Base-by-base conservation (phyloP, 2,888 invertebrate species). In the Glyphotaelius pellucidus region DNA sequence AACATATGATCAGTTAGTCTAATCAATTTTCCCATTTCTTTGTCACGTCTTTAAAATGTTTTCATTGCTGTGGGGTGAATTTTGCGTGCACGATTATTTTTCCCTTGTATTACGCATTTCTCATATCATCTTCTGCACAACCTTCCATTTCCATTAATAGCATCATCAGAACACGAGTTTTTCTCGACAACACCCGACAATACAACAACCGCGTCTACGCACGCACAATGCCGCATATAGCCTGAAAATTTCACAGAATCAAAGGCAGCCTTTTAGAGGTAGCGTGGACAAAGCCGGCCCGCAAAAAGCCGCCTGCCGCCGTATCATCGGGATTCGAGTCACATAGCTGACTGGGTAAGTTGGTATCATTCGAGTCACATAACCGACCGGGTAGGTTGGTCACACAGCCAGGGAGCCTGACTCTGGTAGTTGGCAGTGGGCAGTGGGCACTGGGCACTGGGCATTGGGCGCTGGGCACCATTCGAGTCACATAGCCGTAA, bases 401-500 rank as follows among this genome's bases (percentile, higher is more conserved):
- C 83, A 83, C 83, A 83, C 2, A 35, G 52, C 14, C 52, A 14
- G 52, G 52, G 52, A 52, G 15, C 19, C 52, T 52, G 52, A 19
- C 52, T 52, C 19, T 52, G 52, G 52, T 52, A 52, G 52, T 52
- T 52, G 52, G 52, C 52, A 25, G 52, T 52, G 19, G 19, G 47
- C 87, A 47, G 25, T 25, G 30, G 5, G 38, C 38, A 38, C n/a
- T n/a, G n/a, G n/a, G 38, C 9, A 38, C 38, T 38, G 38, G 38
- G 38, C 4, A 38, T 9, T 38, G 38, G 38, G 52, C 87, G 30
- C 42, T n/a, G 31, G 47, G 47, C 47, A 47, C 47, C 47, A 47
- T 47, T 47, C 47, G 47, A 47, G 52, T 88, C 67, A 67, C 88
- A 67, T n/a, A 67, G 25, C 52, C 88, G 80, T 47, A 83, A 90